Base-by-base conservation (phyloP, 2,888 invertebrate species). In the Drosophila prolongata region DNA sequence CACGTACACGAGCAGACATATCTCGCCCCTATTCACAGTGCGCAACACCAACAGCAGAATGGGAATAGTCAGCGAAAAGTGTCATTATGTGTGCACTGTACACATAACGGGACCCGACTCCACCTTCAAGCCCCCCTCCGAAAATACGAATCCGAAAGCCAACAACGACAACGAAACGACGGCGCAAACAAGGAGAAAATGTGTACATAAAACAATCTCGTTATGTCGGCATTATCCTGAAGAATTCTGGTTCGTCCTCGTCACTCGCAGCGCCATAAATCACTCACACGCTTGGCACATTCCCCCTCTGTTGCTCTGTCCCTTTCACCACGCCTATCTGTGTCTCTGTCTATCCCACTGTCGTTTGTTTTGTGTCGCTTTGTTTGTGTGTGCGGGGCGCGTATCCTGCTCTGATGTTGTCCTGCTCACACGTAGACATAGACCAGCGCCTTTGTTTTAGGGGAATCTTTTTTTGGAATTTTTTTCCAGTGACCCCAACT, bases 221-320 rank as follows among this genome's bases (percentile, higher is more conserved):
- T 90, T 91, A 91, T 91, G 90, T 87, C 88, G 80, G 89, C 80
- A 90, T 90, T 90, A 90, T 91, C 88, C 90, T 90, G 78, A 90
- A 89, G 90, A 89, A 90, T 90, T 89, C 81, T 86, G 82, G 88
- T 90, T 90, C 91, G 89, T 91, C 89, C 90, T 90, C 90, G 90
- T 91, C 90, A 90, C 82, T 90, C 85, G 90, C 78, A 78, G 83
- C 79, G 87, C 91, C 87, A 90, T 90, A 91, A 90, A 90, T 90
- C 90, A 90, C 90, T 90, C 90, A 91, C 89, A 80, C 88, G 84
- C 87, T 78, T 85, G 89, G 79, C 90, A 84, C 81, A 77, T 59
- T 80, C 77, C 65, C 74, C 62, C 49, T 9, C 56, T 2, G 72
- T 10, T 19, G 40, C 57, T 43, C 59, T 14, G 35, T 24, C 54